phyloP scores from a whole-genome alignment of 2,888 invertebrate species.

The Aquatica leii region DNA sequence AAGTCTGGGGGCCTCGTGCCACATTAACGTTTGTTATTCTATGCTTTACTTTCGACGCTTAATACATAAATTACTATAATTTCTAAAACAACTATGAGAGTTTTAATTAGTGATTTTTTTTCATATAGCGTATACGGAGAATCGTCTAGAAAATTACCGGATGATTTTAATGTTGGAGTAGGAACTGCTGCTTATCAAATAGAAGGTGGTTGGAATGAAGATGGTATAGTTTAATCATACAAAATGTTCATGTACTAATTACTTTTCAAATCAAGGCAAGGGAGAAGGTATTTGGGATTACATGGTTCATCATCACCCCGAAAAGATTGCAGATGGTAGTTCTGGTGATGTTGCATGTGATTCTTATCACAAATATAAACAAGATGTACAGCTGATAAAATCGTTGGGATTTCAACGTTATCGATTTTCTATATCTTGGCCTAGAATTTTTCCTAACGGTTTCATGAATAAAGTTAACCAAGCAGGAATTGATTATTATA shows the following conservation, averaged over 20 bases:
- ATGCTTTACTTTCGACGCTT: too few species aligned
- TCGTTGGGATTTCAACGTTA: constrained; percentile 66
- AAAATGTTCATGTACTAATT: neutral
- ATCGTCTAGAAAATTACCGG: constrained; percentile 56
- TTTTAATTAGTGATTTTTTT: too few species aligned
- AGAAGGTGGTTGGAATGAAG: constrained; percentile 64
- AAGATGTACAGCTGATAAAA: constrained; percentile 68
- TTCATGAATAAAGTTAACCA: constrained; percentile 70
- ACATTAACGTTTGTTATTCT: too few species aligned
- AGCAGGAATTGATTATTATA: constrained; percentile 77
- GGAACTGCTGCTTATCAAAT: constrained; percentile 67
- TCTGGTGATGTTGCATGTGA: constrained; percentile 70
- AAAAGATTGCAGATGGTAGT: constrained; percentile 63
- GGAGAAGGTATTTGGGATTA: constrained; percentile 65
- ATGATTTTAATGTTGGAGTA: constrained; percentile 65
- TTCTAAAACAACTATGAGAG: too few species aligned
- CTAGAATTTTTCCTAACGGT: constrained; percentile 71
- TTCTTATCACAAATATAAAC: constrained; percentile 70
- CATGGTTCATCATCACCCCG: constrained; percentile 60
- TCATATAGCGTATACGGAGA: too few species aligned
- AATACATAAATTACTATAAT: too few species aligned
- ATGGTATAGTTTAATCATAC: constrained; percentile 42
- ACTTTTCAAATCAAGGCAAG: constrained; percentile 47
- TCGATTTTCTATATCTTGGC: constrained; percentile 71
- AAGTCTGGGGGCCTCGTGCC: too few species aligned